These are phyloP conservation scores for Girardinichthys multiradiatus DNA, from an alignment of 2,113 vertebrate species.

Conservation along the genomic window DNA sequence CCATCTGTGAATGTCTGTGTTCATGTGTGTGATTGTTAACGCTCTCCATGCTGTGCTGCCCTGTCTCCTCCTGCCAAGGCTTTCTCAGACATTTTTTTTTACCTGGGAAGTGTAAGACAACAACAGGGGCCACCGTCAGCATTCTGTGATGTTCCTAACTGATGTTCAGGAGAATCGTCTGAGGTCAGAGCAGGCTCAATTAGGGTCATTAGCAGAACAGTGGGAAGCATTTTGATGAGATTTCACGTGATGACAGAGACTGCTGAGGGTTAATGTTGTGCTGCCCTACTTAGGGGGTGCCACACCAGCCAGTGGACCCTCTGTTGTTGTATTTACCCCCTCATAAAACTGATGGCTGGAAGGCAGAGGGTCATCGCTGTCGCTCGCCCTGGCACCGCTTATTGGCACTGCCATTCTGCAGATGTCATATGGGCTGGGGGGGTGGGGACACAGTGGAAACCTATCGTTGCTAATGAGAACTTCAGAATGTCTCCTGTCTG, in stretches of 20 bases:
- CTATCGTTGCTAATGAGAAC: too few species aligned
- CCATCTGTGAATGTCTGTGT: conserved; percentile 65
- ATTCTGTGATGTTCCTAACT: conserved; percentile 47
- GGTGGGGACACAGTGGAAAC: too few species aligned
- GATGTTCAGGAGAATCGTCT: conserved; percentile 48
- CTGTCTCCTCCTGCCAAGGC: conserved; percentile 39
- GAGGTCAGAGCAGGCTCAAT: conserved; percentile 61
- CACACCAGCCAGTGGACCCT: conserved; percentile 47
- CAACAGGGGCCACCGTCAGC: conserved; percentile 62
- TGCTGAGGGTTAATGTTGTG: conserved; percentile 68
- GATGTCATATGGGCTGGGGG: conserved; percentile 15
- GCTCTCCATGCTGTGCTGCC: conserved; percentile 35
- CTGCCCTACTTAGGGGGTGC: conserved; percentile 56
- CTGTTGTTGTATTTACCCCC: conserved; percentile 62
- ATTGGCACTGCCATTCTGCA: conserved; percentile 69
- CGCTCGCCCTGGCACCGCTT: conserved; percentile 56
- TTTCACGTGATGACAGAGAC: conserved; percentile 53
- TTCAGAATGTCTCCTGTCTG: too few species aligned
- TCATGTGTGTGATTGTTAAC: conserved; percentile 34
- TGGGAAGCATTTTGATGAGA: conserved; percentile 72
- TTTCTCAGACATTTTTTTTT: conserved; percentile 51
- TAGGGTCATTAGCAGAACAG: conserved; percentile 71
- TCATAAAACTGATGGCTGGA: conserved; percentile 40
- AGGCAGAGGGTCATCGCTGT: conserved; percentile 44
- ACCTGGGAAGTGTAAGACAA: conserved; percentile 51